Percentiles rank a stretch among this genome's conserved stretches.
phyloP scores from a whole-genome alignment of 2,113 vertebrate species.

The Pagrus major region DNA sequence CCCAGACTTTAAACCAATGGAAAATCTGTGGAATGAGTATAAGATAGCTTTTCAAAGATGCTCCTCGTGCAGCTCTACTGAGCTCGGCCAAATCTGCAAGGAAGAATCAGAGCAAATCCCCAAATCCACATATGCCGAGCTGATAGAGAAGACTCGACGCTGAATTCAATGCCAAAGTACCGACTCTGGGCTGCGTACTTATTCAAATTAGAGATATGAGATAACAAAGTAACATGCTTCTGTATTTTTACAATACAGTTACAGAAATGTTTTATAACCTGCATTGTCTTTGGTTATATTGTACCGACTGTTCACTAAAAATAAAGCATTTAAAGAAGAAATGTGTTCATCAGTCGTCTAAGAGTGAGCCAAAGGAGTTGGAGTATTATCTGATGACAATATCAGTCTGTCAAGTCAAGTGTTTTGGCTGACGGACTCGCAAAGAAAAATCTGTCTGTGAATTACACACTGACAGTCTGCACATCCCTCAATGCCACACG shows the following conservation, averaged over 20 bases:
- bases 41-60: slow-evolving; percentile 51
- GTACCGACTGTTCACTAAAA: background rate
- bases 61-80: slow-evolving; percentile 32
- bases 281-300: background rate
- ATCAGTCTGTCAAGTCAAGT: background rate
- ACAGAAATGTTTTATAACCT: background rate
- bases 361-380: background rate
- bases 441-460: slow-evolving; percentile 9
- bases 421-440: background rate
- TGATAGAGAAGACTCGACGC: slow-evolving; percentile 34
- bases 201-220: slow-evolving; percentile 60
- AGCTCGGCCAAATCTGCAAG: slow-evolving; percentile 48
- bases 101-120: slow-evolving; percentile 67
- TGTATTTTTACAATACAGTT: background rate
- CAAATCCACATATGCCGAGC: slow-evolving; percentile 57
- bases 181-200: slow-evolving; percentile 34
- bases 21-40: slow-evolving; percentile 31
- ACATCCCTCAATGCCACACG: background rate
- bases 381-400: background rate
- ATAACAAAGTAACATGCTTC: slow-evolving; percentile 30
- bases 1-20: background rate
- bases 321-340: background rate
- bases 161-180: slow-evolving; percentile 32
- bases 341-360: no score
- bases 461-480: slow-evolving; percentile 8